These are phyloP conservation scores for Chroicocephalus ridibundus DNA, from an alignment of 2,113 vertebrate species.

Conservation along the genomic window DNA sequence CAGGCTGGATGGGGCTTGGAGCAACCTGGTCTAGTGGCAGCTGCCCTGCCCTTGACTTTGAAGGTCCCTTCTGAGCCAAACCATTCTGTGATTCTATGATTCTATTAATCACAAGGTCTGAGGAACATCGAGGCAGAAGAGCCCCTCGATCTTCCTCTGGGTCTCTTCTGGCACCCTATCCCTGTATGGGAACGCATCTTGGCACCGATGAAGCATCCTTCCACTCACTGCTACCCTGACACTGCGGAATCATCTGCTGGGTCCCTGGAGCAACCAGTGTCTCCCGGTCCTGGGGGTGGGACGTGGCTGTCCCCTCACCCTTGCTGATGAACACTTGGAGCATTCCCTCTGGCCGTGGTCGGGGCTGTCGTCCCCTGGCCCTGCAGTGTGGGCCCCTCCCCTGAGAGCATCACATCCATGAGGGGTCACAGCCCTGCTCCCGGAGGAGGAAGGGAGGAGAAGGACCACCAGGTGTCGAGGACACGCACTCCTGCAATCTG, in stretches of 20 bases:
- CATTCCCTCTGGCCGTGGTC: accelerated
- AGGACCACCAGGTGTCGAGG: background rate
- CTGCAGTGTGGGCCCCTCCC: accelerated
- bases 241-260: accelerated
- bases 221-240: background rate
- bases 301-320: accelerated
- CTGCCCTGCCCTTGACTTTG: background rate
- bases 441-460: background rate
- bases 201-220: accelerated
- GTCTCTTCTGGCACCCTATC: background rate
- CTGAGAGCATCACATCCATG: accelerated
- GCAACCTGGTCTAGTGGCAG: accelerated
- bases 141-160: accelerated
- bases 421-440: background rate
- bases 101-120: background rate
- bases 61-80: background rate
- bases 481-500: background rate
- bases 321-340: accelerated
- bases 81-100: background rate
- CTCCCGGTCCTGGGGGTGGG: background rate
- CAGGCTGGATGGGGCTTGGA: background rate
- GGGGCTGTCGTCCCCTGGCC: accelerated
- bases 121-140: background rate
- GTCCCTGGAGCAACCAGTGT: background rate
- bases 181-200: accelerated